Percentiles rank a stretch among this genome's conserved stretches.
Evolutionary conservation across 2,113 vertebrate species (phyloP).

Genomic region (Tamias sibiricus): DNA sequence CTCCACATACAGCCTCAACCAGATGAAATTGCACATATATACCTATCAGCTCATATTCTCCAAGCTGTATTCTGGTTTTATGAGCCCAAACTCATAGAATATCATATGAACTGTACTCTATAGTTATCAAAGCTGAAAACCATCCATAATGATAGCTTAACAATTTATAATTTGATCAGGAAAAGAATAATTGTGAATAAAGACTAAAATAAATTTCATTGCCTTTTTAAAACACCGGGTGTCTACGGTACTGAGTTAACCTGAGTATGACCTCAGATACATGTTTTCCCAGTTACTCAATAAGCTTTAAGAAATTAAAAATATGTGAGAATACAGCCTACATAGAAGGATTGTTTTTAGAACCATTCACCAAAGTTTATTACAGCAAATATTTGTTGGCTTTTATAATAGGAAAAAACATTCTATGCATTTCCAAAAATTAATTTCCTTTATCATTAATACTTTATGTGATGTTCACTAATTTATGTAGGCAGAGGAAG

Average conservation of each 20-base stretch:
- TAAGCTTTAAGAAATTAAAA: constrained; percentile 46
- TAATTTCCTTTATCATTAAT: background rate
- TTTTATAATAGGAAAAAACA: background rate
- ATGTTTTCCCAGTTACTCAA: background rate
- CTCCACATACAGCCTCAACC: background rate
- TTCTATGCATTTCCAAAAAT: background rate
- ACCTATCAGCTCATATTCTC: background rate
- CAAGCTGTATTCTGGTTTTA: background rate
- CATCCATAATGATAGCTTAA: background rate
- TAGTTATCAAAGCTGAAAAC: background rate
- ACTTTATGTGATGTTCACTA: background rate
- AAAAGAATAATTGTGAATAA: background rate
- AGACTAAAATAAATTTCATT: constrained; percentile 1
- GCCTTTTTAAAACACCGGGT: background rate
- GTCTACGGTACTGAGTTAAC: background rate
- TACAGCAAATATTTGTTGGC: background rate
- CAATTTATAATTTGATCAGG: background rate
- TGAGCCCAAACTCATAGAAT: background rate
- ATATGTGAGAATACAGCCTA: background rate
- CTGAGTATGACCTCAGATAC: background rate
- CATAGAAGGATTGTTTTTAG: background rate
- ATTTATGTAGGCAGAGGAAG: background rate
- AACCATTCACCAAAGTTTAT: background rate
- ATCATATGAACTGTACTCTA: background rate
- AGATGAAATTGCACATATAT: background rate